phyloP scores from a whole-genome alignment of 2,797 vertebrate species.

The Cuculus canorus region DNA sequence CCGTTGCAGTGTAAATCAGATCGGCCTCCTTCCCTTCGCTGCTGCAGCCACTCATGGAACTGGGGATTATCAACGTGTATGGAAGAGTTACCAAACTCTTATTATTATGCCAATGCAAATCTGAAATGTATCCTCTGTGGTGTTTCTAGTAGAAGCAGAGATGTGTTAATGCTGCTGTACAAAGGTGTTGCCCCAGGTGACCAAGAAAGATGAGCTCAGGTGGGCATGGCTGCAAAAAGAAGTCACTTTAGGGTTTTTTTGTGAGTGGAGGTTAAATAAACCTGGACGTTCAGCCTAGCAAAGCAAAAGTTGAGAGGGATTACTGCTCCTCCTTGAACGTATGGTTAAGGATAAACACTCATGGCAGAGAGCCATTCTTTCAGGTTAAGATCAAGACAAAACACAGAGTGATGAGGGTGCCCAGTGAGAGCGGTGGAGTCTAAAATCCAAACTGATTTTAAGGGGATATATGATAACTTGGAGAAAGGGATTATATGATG shows the following conservation, averaged over 20 bases:
- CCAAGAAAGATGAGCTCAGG: neutral
- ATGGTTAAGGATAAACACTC: neutral
- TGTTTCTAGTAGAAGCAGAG: neutral
- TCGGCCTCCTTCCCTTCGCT: neutral
- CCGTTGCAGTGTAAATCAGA: neutral
- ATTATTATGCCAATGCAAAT: neutral
- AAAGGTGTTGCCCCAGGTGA: neutral
- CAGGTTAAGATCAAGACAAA: neutral
- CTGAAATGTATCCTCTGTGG: neutral
- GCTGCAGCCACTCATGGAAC: neutral
- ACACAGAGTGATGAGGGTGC: rapidly evolving
- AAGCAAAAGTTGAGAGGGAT: neutral
- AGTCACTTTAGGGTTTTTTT: neutral
- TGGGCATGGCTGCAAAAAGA: neutral
- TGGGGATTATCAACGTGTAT: neutral
- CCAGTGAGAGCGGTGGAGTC: neutral
- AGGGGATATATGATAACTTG: neutral
- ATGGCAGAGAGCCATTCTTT: neutral
- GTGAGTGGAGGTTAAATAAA: neutral
- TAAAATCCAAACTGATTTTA: neutral
- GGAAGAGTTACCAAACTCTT: neutral
- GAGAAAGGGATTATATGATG: neutral
- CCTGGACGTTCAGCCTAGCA: neutral
- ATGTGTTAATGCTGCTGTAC: neutral
- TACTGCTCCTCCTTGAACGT: neutral